These are phyloP conservation scores for Taenioides sp. DNA, from an alignment of 2,797 vertebrate species.

Conservation along the genomic window DNA sequence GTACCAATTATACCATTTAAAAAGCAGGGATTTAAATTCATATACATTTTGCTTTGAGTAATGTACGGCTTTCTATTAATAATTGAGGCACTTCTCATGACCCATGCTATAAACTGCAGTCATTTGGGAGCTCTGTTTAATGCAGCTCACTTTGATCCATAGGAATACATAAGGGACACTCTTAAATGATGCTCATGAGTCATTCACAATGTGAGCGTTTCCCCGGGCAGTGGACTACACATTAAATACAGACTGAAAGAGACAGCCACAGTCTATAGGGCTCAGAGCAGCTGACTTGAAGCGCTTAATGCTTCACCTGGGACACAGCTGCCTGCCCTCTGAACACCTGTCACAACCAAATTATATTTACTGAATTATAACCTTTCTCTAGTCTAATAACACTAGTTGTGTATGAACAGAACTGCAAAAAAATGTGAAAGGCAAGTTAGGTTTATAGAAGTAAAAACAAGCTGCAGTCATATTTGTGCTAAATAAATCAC, in stretches of 20 bases:
- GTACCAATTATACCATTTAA: not conserved
- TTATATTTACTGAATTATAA: constrained; percentile 37
- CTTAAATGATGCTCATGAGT: constrained; percentile 45
- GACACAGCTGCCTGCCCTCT: constrained; percentile 13
- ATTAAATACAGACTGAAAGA: constrained; percentile 13
- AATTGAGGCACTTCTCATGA: constrained; percentile 22
- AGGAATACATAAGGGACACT: constrained; percentile 17
- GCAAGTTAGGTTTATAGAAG: constrained; percentile 16
- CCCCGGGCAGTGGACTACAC: constrained; percentile 18
- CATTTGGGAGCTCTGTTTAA: constrained; percentile 16
- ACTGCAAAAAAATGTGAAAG: not conserved
- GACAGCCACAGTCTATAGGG: constrained; percentile 24
- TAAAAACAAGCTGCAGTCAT: not conserved
- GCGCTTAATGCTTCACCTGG: constrained; percentile 41
- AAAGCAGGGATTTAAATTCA: not conserved
- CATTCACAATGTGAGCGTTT: constrained; percentile 38
- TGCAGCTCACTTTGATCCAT: constrained; percentile 16
- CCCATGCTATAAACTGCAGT: constrained; percentile 9
- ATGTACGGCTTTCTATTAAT: constrained; percentile 31
- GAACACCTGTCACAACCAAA: constrained; percentile 31
- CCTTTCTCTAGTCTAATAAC: constrained; percentile 31
- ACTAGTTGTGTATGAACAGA: constrained; percentile 13
- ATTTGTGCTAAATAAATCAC: too few species aligned
- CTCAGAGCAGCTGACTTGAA: constrained; percentile 20
- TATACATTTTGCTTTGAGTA: not conserved